These are phyloP conservation scores for Psittacara wagleri DNA, from an alignment of 2,113 vertebrate genomes.

Conservation along the genomic window DNA sequence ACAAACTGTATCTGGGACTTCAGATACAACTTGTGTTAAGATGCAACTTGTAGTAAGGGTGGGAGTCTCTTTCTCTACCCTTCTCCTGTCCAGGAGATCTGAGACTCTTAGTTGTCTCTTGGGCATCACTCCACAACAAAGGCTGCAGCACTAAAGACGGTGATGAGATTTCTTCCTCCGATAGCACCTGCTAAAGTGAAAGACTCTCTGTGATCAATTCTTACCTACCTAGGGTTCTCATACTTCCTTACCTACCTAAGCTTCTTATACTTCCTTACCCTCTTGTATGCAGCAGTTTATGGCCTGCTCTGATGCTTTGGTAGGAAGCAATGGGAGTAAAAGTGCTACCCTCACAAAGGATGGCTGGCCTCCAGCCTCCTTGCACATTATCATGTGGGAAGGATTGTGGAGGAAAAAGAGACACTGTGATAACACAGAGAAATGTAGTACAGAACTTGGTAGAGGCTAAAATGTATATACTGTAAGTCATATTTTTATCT, in stretches of 20 bases:
- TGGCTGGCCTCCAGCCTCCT: background rate
- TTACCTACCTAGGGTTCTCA: background rate
- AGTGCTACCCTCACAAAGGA: background rate
- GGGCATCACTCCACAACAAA: background rate
- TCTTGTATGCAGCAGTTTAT: background rate
- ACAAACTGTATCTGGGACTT: background rate
- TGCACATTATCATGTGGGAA: background rate
- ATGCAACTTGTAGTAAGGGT: background rate
- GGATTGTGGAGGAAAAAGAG: background rate
- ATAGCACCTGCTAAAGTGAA: background rate
- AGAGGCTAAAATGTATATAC: background rate
- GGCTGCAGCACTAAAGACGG: background rate
- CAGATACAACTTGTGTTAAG: background rate
- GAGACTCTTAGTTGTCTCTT: background rate
- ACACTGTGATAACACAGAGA: background rate
- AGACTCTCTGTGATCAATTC: background rate
- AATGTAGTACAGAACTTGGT: background rate
- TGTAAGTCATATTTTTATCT: background rate
- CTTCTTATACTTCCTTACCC: background rate
- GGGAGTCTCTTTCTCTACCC: background rate
- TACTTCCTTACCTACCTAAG: background rate
- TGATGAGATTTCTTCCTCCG: background rate
- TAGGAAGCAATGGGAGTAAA: background rate
- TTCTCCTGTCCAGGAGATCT: background rate
- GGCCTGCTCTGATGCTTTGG: background rate